Conservation (phyloP, 2,113 vertebrate species). For the Galbula dea region DNA sequence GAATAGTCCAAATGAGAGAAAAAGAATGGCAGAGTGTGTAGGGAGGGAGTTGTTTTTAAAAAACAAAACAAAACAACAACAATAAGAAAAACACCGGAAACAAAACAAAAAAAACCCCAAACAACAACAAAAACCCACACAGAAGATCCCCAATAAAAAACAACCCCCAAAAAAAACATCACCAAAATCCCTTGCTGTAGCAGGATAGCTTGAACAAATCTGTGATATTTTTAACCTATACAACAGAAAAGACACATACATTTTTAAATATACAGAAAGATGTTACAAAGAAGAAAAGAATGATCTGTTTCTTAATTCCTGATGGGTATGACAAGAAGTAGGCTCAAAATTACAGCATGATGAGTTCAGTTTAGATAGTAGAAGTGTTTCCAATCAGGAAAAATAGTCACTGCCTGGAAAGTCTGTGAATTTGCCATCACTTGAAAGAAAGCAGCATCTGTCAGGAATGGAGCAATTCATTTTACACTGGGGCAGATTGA, state of each 20-base stretch:
- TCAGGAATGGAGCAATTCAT: background rate
- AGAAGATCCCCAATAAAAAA: background rate
- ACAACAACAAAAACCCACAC: background rate
- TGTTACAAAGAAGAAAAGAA: background rate
- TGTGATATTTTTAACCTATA: background rate
- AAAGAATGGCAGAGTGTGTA: background rate
- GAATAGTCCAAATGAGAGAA: background rate
- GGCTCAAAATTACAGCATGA: background rate
- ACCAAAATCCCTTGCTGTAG: background rate
- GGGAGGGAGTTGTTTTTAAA: accelerated
- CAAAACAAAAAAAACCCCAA: too few relatives aligned
- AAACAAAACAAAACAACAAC: background rate
- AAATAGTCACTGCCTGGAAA: background rate
- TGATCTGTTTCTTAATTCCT: background rate
- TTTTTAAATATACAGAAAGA: background rate
- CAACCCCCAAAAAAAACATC: background rate
- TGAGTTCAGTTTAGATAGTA: background rate
- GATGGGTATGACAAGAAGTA: background rate
- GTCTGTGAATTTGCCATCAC: background rate
- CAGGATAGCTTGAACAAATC: background rate
- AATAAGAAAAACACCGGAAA: background rate
- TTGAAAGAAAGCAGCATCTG: background rate
- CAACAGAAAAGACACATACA: background rate
- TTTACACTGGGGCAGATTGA: background rate
- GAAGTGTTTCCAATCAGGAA: background rate